Percentiles rank a stretch among this genome's conserved stretches.
phyloP scores from a whole-genome alignment of 2,113 vertebrate species.

The Aythya baeri region DNA sequence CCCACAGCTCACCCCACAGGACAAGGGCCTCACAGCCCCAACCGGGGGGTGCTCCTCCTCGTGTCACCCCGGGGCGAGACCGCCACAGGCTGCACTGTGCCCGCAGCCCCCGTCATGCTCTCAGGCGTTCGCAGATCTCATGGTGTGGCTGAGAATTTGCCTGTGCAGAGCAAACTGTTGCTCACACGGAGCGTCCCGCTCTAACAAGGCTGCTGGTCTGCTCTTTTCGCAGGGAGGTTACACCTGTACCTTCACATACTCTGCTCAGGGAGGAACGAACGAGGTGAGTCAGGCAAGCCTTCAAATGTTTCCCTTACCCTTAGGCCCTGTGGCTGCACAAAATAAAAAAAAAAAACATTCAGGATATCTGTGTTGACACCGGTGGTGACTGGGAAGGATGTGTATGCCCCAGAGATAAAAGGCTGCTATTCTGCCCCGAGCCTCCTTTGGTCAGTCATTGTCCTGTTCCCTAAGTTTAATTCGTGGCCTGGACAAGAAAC shows the following conservation, averaged over 20 bases:
- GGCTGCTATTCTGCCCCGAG: not conserved
- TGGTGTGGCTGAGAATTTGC: rapidly evolving
- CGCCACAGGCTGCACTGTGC: rapidly evolving
- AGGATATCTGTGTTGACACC: not conserved
- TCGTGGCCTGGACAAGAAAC: not conserved
- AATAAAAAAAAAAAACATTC: not conserved
- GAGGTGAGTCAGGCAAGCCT: constrained; percentile 82
- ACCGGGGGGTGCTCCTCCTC: not conserved
- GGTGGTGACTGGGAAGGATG: not conserved
- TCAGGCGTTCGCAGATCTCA: not conserved
- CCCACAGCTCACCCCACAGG: not conserved
- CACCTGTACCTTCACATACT: constrained; percentile 90
- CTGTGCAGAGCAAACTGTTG: not conserved
- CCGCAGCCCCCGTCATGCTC: rapidly evolving
- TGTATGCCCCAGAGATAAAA: not conserved
- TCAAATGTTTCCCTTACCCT: rapidly evolving
- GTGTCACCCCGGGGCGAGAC: not conserved
- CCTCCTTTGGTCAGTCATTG: not conserved
- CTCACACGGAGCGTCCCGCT: not conserved
- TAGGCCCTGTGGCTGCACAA: rapidly evolving
- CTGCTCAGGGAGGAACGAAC: constrained; percentile 95
- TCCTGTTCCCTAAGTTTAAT: not conserved
- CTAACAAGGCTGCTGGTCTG: rapidly evolving
- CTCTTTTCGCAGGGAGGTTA: constrained; percentile 77
- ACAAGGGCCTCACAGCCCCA: not conserved